Evolutionary conservation across 2,797 vertebrate species (phyloP).

Genomic region (Pseudomugil gertrudae): DNA sequence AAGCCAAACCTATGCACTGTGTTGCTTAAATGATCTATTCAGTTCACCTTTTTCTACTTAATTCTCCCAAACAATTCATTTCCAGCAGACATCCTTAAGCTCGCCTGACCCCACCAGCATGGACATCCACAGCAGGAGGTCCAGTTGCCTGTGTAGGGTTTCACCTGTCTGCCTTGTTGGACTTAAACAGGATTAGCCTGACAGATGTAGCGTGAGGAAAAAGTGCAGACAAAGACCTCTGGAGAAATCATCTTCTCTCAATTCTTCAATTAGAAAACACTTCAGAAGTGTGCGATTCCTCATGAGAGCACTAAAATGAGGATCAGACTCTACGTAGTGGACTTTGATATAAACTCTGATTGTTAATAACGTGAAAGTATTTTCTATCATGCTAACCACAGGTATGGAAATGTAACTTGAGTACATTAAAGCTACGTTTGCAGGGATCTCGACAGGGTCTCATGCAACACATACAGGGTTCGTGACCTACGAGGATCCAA

Average conservation of each 20-base stretch:
- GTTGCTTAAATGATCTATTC: constrained; percentile 23
- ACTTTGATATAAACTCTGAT: constrained; percentile 21
- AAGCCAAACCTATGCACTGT: constrained; percentile 9
- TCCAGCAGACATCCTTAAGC: constrained; percentile 32
- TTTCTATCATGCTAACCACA: background rate
- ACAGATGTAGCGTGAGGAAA: constrained; percentile 43
- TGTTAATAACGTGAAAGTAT: constrained; percentile 16
- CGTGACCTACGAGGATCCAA: background rate
- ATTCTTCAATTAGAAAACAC: constrained; percentile 37
- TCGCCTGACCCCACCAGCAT: constrained; percentile 35
- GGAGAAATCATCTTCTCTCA: constrained; percentile 49
- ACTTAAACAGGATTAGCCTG: constrained; percentile 49
- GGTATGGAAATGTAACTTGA: background rate
- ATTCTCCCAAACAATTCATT: background rate
- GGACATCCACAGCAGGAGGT: constrained; percentile 39
- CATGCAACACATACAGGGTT: background rate
- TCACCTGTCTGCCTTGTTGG: constrained; percentile 58
- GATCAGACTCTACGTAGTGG: constrained; percentile 22
- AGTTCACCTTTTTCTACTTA: background rate
- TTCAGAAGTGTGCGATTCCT: constrained; percentile 29
- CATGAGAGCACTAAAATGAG: constrained; percentile 15
- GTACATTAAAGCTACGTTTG: background rate
- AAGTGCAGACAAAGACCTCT: constrained; percentile 29
- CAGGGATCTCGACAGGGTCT: background rate
- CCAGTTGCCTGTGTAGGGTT: constrained; percentile 58